A percentile compares a stretch with the other conserved stretches of the same genome.
phyloP scores from a whole-genome alignment of 2,113 vertebrate species.

The Gymnarchus niloticus region DNA sequence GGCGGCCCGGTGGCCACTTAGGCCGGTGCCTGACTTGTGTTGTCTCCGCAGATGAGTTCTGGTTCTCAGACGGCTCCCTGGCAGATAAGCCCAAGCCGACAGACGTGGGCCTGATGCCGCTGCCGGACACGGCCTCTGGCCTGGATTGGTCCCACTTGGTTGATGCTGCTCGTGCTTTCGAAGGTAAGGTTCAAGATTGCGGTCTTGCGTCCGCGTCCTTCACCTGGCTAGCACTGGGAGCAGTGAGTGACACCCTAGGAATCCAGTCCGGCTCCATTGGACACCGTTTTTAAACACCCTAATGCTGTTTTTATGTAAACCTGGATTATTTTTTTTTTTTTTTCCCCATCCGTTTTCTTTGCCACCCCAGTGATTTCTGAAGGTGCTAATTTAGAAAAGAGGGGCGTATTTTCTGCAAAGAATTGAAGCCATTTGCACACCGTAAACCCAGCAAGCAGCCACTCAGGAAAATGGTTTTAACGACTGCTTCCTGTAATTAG shows the following conservation, averaged over 20 bases:
- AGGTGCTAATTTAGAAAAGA: constrained; percentile 33
- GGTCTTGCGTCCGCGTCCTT: not conserved
- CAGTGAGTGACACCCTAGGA: not conserved
- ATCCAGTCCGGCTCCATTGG: not conserved
- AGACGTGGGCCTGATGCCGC: constrained; percentile 92
- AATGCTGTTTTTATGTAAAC: constrained; percentile 7
- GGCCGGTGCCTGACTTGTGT: constrained; percentile 34
- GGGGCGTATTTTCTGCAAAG: constrained; percentile 35
- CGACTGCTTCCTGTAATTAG: constrained; percentile 39
- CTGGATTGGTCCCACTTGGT: constrained; percentile 95
- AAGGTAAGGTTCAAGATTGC: constrained; percentile 71
- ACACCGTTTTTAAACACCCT: not conserved
- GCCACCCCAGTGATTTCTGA: constrained; percentile 26
- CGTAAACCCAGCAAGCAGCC: constrained; percentile 41
- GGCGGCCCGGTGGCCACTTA: too few relatives aligned
- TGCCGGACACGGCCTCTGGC: constrained; percentile 84
- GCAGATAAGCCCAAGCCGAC: constrained; percentile 88
- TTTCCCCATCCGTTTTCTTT: constrained; percentile 28
- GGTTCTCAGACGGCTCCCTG: constrained; percentile 94
- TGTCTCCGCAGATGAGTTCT: constrained; percentile 85
- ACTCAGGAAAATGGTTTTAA: constrained; percentile 38
- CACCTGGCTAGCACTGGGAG: not conserved
- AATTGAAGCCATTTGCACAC: constrained; percentile 43
- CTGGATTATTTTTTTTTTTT: constrained; percentile 36
- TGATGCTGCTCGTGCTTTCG: constrained; percentile 89